Evolutionary conservation across 2,113 vertebrate genomes (phyloP), one percentile per base, ranked within the genome.

Genomic region (Datnioides undecimradiatus): DNA sequence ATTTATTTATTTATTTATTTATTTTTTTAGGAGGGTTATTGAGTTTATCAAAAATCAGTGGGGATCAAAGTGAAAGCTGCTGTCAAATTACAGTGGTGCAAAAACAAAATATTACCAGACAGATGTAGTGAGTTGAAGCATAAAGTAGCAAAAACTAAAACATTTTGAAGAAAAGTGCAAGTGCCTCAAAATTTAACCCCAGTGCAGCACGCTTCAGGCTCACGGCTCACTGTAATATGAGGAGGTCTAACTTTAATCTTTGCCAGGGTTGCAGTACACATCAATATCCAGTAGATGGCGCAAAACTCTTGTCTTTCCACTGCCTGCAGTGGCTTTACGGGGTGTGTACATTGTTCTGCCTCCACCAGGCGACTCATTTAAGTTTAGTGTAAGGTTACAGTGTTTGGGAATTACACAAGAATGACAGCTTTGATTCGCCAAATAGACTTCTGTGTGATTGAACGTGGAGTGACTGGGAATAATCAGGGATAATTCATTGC

Each of bases 221-320:
- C 4, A 23, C 29, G 0, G 13, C 3, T 40, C 2, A 40, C 34
- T 38, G 6, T 41, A 5, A 36, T 10, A 25, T 52, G 65, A 27
- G 14, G 25, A 14, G 21, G 27, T 14, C 31, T 19, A 38, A 10
- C 40, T 1, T 3, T 11, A 23, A 49, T 45, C 2, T 38, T 49
- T 54, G 36, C 8, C 57, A 23, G 7, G 13, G 33, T 21, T 65
- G 65, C 59, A 69, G 54, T 77, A 25, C 12, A 17, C 1, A 34
- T 4, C 0, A 17, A 1, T 21, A 0, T 34, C 79, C 84, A 81
- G 81, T 55, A 68, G 85, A 59, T 85, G 83, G 74, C 43, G 73
- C 11, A 52, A 70, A 38, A 58, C 34, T 74, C 21, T 36, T 46
- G n/a, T 54, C 14, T 27, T 54, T n/a, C 12, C 5, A 0, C 34